These are phyloP conservation scores for Lasius fuliginosus DNA, from an alignment of 2,888 invertebrate genomes.

Conservation along the genomic window DNA sequence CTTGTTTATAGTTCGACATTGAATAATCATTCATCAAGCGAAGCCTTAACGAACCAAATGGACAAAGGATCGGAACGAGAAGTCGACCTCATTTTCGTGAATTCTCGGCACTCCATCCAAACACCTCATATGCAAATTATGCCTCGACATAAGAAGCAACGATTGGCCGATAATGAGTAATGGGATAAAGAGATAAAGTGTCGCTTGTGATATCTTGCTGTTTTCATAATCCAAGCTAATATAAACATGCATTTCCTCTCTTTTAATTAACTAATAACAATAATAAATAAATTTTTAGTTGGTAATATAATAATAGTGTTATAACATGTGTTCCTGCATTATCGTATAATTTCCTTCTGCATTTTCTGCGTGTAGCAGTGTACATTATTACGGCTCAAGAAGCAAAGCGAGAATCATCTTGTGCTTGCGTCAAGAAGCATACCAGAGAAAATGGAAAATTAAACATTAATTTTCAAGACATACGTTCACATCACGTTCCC, in stretches of 20 bases:
- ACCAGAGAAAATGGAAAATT: neutral
- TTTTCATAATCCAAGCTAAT: neutral
- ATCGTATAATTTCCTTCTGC: neutral
- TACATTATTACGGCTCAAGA: neutral
- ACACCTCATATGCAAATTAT: slow-evolving; percentile 32
- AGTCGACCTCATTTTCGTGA: slow-evolving; percentile 63
- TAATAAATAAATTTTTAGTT: neutral
- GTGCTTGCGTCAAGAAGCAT: neutral
- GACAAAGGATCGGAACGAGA: slow-evolving; percentile 58
- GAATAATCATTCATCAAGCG: slow-evolving; percentile 74
- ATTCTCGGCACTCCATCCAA: neutral
- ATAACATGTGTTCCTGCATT: neutral
- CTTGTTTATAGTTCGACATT: slow-evolving; percentile 69
- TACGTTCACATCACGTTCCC: slow-evolving; percentile 15
- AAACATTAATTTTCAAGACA: slow-evolving; percentile 33
- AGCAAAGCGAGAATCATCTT: neutral
- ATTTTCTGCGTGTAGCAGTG: neutral
- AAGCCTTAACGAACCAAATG: slow-evolving; percentile 69
- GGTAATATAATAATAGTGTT: neutral
- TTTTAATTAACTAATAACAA: neutral
- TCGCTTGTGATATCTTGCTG: neutral
- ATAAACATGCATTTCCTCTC: neutral
- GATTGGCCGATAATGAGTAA: slow-evolving; percentile 14
- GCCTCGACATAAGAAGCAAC: neutral
- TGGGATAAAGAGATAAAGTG: neutral